These are phyloP conservation scores for Natrix natrix DNA, from an alignment of 2,797 vertebrate species.

Conservation along the genomic window DNA sequence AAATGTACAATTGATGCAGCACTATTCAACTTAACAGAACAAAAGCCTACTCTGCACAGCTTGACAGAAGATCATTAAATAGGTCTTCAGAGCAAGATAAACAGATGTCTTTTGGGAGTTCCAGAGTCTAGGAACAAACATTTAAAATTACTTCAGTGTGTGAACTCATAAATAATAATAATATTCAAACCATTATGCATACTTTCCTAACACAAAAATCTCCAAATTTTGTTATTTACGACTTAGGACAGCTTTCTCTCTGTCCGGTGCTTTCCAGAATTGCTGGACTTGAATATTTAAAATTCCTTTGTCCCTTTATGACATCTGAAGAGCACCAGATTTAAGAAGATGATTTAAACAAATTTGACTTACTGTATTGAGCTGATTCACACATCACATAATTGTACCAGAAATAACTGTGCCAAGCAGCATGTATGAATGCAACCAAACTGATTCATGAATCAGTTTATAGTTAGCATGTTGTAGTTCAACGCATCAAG, in stretches of 20 bases:
- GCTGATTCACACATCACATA: background rate
- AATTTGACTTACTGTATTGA: background rate
- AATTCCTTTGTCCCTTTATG: background rate
- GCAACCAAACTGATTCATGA: background rate
- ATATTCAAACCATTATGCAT: background rate
- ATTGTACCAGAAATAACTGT: background rate
- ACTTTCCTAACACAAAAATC: constrained; percentile 5
- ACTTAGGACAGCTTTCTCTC: background rate
- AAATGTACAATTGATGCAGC: background rate
- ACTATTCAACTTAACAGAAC: background rate
- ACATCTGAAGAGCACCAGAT: background rate
- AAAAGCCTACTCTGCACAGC: background rate
- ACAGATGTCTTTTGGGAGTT: background rate
- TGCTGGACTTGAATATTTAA: background rate
- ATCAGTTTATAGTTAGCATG: background rate
- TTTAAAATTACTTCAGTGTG: background rate
- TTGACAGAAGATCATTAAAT: background rate
- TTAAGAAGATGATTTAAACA: background rate
- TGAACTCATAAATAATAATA: background rate
- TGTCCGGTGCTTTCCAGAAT: background rate
- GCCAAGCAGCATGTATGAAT: background rate
- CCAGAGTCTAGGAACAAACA: background rate
- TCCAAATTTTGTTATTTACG: background rate
- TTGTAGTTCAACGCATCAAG: background rate
- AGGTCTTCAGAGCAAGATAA: background rate